Percentiles rank a stretch among this genome's conserved stretches.
phyloP scores from a whole-genome alignment of 1,140 invertebrate species.

The Phthorimaea operculella region DNA sequence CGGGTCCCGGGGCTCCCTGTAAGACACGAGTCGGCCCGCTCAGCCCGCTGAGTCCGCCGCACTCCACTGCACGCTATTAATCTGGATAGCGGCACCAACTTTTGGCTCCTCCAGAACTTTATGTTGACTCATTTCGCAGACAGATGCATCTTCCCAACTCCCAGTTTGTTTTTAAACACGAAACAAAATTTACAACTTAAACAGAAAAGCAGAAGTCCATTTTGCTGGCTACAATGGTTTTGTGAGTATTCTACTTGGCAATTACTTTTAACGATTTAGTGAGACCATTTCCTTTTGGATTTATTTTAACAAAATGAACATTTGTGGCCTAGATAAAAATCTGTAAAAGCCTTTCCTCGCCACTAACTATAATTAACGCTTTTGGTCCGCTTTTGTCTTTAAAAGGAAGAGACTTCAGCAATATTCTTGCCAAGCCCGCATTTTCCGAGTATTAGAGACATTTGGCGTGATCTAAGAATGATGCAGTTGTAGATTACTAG shows the following conservation, averaged over 20 bases:
- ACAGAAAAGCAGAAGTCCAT: too few species aligned
- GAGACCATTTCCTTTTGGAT: background rate
- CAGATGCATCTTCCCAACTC: background rate
- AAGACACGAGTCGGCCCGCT: too few species aligned
- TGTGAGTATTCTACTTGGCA: too few species aligned
- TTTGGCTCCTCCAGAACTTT: background rate
- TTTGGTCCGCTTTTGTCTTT: conserved; percentile 20
- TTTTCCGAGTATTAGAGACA: background rate
- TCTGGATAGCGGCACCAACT: conserved; percentile 8
- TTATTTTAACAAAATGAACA: conserved; percentile 12
- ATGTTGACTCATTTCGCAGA: background rate
- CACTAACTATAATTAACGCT: conserved; percentile 39
- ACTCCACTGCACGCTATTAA: conserved; percentile 16
- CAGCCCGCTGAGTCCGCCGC: conserved; percentile 4
- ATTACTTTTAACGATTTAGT: too few species aligned
- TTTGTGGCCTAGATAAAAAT: conserved; percentile 20
- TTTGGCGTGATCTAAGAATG: too few species aligned
- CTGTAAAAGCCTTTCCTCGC: conserved; percentile 15
- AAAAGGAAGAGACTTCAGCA: conserved; percentile 33
- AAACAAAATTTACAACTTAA: too few species aligned
- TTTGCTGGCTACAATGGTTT: too few species aligned
- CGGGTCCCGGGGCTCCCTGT: too few species aligned
- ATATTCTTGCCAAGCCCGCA: conserved; percentile 30
- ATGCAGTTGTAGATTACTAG: too few species aligned
- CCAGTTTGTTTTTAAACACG: too few species aligned